Evolutionary conservation across 2,888 invertebrate genomes (phyloP).

Genomic region (Ochropleura plecta): DNA sequence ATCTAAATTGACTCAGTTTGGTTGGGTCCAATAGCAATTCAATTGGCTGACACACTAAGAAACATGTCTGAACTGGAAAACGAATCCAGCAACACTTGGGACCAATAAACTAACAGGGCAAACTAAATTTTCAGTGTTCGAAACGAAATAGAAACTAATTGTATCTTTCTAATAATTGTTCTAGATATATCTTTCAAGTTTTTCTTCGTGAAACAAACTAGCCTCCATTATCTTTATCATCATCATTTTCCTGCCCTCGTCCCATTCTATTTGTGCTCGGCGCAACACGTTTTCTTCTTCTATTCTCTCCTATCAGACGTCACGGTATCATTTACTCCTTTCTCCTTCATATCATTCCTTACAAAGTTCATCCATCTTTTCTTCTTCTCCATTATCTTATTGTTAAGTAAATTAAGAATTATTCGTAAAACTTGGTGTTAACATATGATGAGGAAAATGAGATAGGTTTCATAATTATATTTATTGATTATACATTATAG

Average conservation of each 20-base stretch:
- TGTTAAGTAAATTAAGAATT: conserved; percentile 19
- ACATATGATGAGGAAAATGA: conserved; percentile 8
- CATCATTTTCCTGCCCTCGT: no score
- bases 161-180: not conserved
- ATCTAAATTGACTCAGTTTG: no score
- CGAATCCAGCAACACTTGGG: no score
- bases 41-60: no score
- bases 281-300: no score
- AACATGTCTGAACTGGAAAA: not conserved
- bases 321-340: no score
- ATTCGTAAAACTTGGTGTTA: not conserved
- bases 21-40: no score
- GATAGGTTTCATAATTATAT: conserved; percentile 7
- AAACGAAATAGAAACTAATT: not conserved
- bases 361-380: no score
- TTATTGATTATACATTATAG: conserved; percentile 1
- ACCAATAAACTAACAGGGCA: not conserved
- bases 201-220: conserved; percentile 20
- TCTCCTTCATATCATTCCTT: no score
- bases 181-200: not conserved
- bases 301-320: no score
- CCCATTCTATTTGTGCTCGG: no score
- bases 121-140: not conserved
- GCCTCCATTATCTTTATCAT: conserved; percentile 23
- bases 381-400: conserved; percentile 30